A percentile compares a stretch with the other conserved stretches of the same genome.
Evolutionary conservation across 2,797 vertebrate genomes (phyloP).

Genomic region (Catostomus latipinnis): DNA sequence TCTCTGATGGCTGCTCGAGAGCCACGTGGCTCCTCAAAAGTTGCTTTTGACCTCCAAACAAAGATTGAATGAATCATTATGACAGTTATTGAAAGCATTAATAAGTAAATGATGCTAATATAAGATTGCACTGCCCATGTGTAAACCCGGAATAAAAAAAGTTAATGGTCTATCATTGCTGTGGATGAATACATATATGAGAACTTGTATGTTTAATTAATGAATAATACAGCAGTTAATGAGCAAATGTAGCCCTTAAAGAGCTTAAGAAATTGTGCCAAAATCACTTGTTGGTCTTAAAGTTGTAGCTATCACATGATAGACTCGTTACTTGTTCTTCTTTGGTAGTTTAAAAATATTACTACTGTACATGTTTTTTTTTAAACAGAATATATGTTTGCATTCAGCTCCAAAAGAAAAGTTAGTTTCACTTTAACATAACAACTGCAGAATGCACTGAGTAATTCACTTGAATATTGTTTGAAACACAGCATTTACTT

Average conservation of each 20-base stretch:
- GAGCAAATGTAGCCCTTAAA: not conserved
- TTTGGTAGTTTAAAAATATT: not conserved
- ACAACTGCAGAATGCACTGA: not conserved
- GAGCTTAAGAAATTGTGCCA: conserved; percentile 2
- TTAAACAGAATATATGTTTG: not conserved
- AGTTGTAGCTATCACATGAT: no score
- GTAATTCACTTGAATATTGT: not conserved
- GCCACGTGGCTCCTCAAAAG: not conserved
- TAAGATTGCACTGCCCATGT: no score
- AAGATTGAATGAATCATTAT: no score
- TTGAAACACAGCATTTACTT: conserved; percentile 5
- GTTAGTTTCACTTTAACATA: not conserved
- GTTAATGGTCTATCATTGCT: no score
- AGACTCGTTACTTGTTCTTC: not conserved
- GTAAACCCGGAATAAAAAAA: no score
- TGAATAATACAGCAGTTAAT: not conserved
- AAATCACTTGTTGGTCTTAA: conserved; percentile 5
- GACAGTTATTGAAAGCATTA: not conserved
- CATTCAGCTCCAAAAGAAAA: not conserved
- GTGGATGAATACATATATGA: not conserved
- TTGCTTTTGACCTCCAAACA: no score
- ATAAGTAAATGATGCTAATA: not conserved
- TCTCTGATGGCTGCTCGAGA: not conserved
- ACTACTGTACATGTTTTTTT: not conserved
- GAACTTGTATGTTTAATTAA: not conserved